Base-by-base conservation (phyloP, 2,113 vertebrate species). In the Notiomystis cincta region DNA sequence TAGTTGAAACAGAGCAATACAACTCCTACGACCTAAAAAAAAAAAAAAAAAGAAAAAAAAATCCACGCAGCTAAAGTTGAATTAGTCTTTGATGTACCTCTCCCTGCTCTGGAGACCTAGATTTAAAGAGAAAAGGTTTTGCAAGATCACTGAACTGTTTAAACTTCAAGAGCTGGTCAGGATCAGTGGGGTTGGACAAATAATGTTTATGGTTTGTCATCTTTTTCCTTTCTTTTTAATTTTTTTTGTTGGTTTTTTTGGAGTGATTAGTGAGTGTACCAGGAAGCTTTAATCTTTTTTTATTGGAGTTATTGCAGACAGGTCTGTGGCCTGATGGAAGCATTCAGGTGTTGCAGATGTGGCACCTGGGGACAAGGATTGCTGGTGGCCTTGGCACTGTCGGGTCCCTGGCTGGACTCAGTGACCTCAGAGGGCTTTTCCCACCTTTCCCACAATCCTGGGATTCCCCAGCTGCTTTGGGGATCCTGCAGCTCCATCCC, bases 31-130 rank as follows among this genome's bases (percentile, higher is more conserved):
- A 93, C 86, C 75, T 61, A n/a, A 85, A 38, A 65, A 58, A 92
- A 82, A 83, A 90, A 82, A 37, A 37, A 79, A 88, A 94, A 87
- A n/a, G n/a, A n/a, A n/a, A n/a, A n/a, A 47, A 90, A 80, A 42
- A 86, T 93, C 83, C 50, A 85, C 37, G 0, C 94, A 94, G 96
- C 92, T 80, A 42, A 95, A 92, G 92, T 66, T 78, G 95, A 96
- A 87, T 93, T 93, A 78, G 90, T 45, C 97, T 97, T 97, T 97
- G 97, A 97, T 96, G 96, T 95, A 93, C 97, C 96, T 96, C 96
- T 97, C 97, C 97, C 95, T 96, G 89, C 89, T 95, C 76, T 47
- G 77, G 89, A 93, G 89, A 95, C 90, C 73, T 80, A 91, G 96
- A 94, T 96, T 94, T 95, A 96, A 95, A 94, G 92, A 90, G 92